phyloP scores from a whole-genome alignment of 2,797 vertebrate genomes.

The Semotilus atromaculatus region DNA sequence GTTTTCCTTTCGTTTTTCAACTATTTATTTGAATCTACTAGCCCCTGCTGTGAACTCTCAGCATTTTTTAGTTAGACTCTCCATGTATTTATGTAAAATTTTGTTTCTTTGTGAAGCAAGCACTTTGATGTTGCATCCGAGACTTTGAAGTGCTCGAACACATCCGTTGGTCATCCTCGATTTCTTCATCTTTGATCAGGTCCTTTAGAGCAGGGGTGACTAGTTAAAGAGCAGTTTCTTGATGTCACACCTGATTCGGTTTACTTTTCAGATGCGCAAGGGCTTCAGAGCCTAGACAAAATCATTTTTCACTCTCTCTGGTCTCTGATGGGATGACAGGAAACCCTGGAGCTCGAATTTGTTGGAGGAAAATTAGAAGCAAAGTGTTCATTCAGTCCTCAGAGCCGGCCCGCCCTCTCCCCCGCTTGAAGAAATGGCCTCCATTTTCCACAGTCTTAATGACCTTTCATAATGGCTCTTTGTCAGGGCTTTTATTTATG shows the following conservation, averaged over 20 bases:
- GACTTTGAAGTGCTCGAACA: constrained; percentile 32
- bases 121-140: constrained; percentile 30
- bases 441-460: constrained; percentile 76
- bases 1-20: not conserved
- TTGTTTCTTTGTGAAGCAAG: not conserved
- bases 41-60: constrained; percentile 22
- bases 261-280: constrained; percentile 17
- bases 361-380: constrained; percentile 72
- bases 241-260: constrained; percentile 42
- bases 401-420: constrained; percentile 61
- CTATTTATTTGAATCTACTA: constrained; percentile 26
- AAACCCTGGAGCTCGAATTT: constrained; percentile 72
- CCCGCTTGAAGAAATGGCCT: constrained; percentile 70
- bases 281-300: constrained; percentile 46
- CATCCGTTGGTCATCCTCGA: constrained; percentile 40
- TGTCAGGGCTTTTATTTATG: constrained; percentile 79
- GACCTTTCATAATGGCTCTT: constrained; percentile 74
- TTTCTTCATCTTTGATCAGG: constrained; percentile 49
- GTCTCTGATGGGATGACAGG: constrained; percentile 73
- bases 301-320: constrained; percentile 75
- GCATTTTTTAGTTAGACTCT: constrained; percentile 16
- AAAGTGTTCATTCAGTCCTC: constrained; percentile 65
- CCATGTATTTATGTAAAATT: not conserved
- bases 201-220: constrained; percentile 10
- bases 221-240: constrained; percentile 26